Evolutionary conservation across 2,113 vertebrate species (phyloP).

Genomic region (Melanotaenia duboulayi): DNA sequence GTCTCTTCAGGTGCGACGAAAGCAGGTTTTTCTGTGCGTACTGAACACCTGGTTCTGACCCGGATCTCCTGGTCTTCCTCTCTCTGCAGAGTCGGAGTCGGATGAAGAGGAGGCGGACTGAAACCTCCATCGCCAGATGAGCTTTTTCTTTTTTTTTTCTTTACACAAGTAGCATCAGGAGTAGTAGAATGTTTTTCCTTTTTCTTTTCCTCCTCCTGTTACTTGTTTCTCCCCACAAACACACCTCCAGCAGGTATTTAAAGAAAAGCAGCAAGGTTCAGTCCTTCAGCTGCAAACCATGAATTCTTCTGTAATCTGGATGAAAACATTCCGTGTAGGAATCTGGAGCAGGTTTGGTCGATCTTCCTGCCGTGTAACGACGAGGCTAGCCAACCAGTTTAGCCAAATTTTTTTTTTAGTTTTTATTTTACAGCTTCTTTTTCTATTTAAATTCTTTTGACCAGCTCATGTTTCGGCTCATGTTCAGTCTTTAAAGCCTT

Average conservation of each 20-base stretch:
- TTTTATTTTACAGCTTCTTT: not conserved
- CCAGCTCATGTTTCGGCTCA: constrained; percentile 33
- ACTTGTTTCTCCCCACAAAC: constrained; percentile 68
- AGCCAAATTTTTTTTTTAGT: constrained; percentile 47
- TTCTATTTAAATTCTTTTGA: constrained; percentile 1
- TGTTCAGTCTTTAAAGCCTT: constrained; percentile 32
- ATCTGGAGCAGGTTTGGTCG: constrained; percentile 3
- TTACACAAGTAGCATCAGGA: constrained; percentile 84
- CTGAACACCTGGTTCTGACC: no score
- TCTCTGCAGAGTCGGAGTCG: constrained; percentile 92
- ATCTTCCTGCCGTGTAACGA: constrained; percentile 28
- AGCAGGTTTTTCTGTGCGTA: no score
- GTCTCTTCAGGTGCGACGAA: no score
- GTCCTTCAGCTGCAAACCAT: constrained; percentile 69
- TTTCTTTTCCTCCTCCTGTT: constrained; percentile 85
- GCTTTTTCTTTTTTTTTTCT: constrained; percentile 59
- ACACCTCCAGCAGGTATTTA: constrained; percentile 83
- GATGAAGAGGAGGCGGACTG: constrained; percentile 96
- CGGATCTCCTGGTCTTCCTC: rapidly evolving
- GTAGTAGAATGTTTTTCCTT: constrained; percentile 83
- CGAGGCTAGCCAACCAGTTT: constrained; percentile 25
- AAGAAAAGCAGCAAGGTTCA: constrained; percentile 38
- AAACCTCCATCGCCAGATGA: constrained; percentile 73
- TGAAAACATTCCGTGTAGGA: constrained; percentile 57
- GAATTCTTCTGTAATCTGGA: constrained; percentile 57